phyloP scores from a whole-genome alignment of 2,888 invertebrate species.

The Cantharis lateralis region DNA sequence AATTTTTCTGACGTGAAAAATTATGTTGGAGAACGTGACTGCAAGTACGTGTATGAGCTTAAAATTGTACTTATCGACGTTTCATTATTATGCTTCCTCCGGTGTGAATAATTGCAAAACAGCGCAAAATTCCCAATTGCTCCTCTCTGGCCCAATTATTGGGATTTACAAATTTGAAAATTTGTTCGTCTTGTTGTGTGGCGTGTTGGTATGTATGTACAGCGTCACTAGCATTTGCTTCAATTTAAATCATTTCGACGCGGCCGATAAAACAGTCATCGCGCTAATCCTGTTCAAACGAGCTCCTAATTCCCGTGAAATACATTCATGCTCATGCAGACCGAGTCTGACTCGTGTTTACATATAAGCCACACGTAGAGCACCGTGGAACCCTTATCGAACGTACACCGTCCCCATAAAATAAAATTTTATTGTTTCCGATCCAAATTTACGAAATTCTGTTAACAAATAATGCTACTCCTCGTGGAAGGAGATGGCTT shows the following conservation, averaged over 20 bases:
- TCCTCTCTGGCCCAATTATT: neutral
- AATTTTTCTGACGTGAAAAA: neutral
- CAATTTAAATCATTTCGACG: conserved; percentile 32
- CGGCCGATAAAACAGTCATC: conserved; percentile 33
- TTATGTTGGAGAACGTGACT: neutral
- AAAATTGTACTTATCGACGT: neutral
- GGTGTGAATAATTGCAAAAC: neutral
- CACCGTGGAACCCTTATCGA: conserved; percentile 8
- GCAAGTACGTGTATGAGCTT: neutral
- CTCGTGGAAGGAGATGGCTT: neutral
- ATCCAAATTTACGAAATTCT: neutral
- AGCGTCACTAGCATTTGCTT: conserved; percentile 24
- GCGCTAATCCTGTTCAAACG: conserved; percentile 32
- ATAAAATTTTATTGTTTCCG: conserved; percentile 18
- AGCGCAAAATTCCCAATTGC: neutral
- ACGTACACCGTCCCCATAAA: neutral
- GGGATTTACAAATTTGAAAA: neutral
- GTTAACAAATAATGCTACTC: neutral
- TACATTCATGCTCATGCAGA: conserved; percentile 27
- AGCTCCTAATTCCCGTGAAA: conserved; percentile 32
- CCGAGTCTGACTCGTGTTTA: conserved; percentile 32
- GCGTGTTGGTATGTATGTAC: neutral
- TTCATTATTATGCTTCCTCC: neutral
- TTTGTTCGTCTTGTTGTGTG: conserved; percentile 2
- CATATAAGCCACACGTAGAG: conserved; percentile 26